Base-by-base conservation (phyloP, 2,888 invertebrate genomes). In the Liopterus haemorrhoidalis region DNA sequence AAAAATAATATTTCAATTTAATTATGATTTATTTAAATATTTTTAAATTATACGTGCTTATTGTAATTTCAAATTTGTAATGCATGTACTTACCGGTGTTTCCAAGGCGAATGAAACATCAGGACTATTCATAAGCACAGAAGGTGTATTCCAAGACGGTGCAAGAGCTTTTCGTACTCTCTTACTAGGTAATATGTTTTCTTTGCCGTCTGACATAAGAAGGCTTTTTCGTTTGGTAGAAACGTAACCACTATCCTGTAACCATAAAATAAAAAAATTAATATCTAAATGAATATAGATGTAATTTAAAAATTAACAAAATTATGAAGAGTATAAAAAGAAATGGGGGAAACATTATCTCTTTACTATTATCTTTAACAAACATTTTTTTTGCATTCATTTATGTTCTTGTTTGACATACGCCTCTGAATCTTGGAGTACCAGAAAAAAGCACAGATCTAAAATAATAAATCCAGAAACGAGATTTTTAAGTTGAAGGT, bases 81-180 rank as follows among this genome's bases (percentile, higher is more conserved):
- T n/a, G n/a, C n/a, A n/a, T 5, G 19, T 41, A 71, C 76, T 74
- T 62, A 85, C 84, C 58, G 87, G 88, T 6, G 88, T 88, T 64
- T 88, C 87, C 1, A 79, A 75, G 49, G 81, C 78, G 60, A 80
- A 84, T 25, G 82, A 81, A 53, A 82, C 74, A 54, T 85, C 84
- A 0, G 81, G 58, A 21, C 64, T 59, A 47, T 57, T 58, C 6
- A 43, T 41, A 21, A 49, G 52, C 4, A 50, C 51, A 6, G 52
- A 45, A 3, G 53, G 41, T 5, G 70, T 66, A 9, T 72, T 70
- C 85, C 88, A 90, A 37, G 81, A 77, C 15, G 76, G 76, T 2
- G 84, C 85, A 5, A 93, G 72, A 0, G 88, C 87, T 68, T 91
- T 92, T 2, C 91, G 72, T 1, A 84, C 88, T 50, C 81, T 75